Evolutionary conservation across 2,797 vertebrate genomes (phyloP).

Genomic region (Myotis findleyi): DNA sequence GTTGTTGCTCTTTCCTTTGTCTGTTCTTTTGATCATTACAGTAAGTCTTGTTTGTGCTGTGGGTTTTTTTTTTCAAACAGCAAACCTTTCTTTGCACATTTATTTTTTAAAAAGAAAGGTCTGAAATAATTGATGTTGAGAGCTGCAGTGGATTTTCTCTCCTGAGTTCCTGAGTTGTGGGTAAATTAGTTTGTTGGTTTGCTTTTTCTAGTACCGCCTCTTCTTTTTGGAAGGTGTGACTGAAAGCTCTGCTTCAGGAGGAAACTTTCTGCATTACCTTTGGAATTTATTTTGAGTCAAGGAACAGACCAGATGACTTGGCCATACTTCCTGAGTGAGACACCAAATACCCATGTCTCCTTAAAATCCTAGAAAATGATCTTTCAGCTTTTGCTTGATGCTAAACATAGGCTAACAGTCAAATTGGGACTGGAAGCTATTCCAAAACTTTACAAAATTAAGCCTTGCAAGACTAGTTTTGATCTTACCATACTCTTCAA

Average conservation of each 20-base stretch:
- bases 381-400: neutral
- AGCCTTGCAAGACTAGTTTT: neutral
- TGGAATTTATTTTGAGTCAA: neutral
- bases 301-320: neutral
- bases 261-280: neutral
- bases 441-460: neutral
- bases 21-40: neutral
- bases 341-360: neutral
- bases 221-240: neutral
- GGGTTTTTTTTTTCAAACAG: neutral
- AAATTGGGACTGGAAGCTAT: neutral
- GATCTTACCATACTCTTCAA: neutral
- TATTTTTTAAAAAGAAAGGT: neutral
- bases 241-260: neutral
- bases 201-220: neutral
- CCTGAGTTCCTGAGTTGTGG: fast-evolving
- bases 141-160: neutral
- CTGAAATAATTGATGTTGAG: neutral
- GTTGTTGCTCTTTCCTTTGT: neutral
- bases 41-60: neutral
- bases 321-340: neutral
- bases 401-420: neutral
- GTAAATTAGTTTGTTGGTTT: neutral
- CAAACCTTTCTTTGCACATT: neutral
- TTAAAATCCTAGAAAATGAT: neutral